Conservation (phyloP, 37 sponge, comb jelly and placozoan genomes). For the Bolinopsis microptera region DNA sequence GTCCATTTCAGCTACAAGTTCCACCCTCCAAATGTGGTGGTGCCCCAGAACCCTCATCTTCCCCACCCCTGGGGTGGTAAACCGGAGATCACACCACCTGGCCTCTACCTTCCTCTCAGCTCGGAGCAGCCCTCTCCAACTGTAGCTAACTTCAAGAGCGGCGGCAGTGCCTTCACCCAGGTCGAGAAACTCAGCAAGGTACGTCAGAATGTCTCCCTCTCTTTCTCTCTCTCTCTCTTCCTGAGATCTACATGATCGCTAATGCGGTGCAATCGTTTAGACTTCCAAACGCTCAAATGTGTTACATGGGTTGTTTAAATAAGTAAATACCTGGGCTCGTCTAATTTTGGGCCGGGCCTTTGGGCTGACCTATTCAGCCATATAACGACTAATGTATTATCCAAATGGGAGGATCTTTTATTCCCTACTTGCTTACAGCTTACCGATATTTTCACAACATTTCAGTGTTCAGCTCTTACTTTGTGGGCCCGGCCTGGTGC, state of each 20-base stretch:
- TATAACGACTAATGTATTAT: neutral
- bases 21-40: slow-evolving; percentile 19
- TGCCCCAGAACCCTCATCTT: slow-evolving; percentile 2
- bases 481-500: neutral
- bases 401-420: too few relatives aligned
- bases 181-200: slow-evolving; percentile 27
- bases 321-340: neutral
- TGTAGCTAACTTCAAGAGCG: neutral
- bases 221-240: too few relatives aligned
- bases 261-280: neutral
- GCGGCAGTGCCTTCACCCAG: neutral
- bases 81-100: neutral
- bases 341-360: too few relatives aligned
- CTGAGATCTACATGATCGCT: neutral
- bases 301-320: neutral
- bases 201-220: neutral
- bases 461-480: neutral
- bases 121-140: neutral
- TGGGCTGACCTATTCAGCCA: neutral
- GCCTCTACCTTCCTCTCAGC: neutral
- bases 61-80: neutral
- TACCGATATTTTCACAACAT: neutral
- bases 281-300: neutral
- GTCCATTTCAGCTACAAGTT: slow-evolving; percentile 23
- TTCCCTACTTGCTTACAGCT: neutral